Evolutionary conservation across 2,797 vertebrate species (phyloP).

Genomic region (Artibeus jamaicensis): DNA sequence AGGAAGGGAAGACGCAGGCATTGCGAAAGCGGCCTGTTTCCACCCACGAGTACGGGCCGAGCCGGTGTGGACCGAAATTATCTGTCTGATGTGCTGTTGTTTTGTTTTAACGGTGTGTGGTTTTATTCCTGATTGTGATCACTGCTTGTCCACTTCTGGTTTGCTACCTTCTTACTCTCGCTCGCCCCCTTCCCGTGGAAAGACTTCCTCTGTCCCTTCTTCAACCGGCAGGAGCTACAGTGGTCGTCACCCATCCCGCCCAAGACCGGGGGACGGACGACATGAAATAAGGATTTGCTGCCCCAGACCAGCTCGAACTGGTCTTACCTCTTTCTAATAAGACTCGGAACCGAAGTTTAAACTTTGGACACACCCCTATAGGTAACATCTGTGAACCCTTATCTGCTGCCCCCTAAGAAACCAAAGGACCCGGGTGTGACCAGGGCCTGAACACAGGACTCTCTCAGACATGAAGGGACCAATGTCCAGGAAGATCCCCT

Average conservation of each 20-base stretch:
- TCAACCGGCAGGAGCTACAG: neutral
- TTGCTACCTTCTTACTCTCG: neutral
- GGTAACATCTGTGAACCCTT: too few species aligned
- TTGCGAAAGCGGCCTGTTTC: neutral
- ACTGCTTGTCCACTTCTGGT: neutral
- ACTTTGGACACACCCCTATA: too few species aligned
- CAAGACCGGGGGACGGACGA: neutral
- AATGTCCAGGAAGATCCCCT: neutral
- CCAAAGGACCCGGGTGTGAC: neutral
- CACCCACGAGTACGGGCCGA: neutral
- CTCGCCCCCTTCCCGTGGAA: neutral
- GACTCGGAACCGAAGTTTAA: neutral
- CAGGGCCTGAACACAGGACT: neutral
- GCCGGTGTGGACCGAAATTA: neutral
- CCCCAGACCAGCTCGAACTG: neutral
- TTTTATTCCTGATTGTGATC: neutral
- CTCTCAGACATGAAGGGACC: rapidly evolving
- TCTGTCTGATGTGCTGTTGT: too few species aligned
- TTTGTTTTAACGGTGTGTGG: neutral
- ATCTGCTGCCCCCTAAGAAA: neutral
- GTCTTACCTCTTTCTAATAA: neutral
- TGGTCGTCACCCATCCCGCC: neutral
- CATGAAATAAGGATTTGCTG: neutral
- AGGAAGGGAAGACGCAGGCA: too few species aligned
- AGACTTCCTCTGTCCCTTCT: neutral